phyloP scores from a whole-genome alignment of 2,888 invertebrate genomes.

The Theretra japonica region DNA sequence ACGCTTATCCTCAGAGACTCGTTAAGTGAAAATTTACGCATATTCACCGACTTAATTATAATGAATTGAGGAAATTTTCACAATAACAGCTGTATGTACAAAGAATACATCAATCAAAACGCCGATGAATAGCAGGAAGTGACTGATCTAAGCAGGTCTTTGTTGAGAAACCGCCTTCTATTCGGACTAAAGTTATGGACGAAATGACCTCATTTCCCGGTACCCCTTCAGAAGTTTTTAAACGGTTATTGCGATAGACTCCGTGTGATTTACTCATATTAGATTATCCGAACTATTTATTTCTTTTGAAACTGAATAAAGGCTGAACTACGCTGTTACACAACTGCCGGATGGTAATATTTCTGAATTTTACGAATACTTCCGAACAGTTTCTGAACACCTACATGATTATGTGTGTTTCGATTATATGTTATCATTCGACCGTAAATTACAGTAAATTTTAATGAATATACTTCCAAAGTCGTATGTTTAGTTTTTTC shows the following conservation, averaged over 20 bases:
- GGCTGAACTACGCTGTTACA: neutral
- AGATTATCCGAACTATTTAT: neutral
- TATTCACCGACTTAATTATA: constrained; percentile 29
- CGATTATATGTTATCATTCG: too few relatives aligned
- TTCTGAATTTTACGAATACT: too few relatives aligned
- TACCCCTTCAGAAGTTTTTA: constrained; percentile 61
- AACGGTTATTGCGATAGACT: constrained; percentile 65
- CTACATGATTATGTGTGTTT: too few relatives aligned
- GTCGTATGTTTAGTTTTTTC: too few relatives aligned
- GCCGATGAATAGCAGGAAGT: constrained; percentile 29
- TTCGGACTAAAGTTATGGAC: constrained; percentile 51
- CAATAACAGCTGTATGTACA: neutral
- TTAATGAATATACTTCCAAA: too few relatives aligned
- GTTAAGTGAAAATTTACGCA: neutral
- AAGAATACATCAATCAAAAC: constrained; percentile 32
- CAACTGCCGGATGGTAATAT: too few relatives aligned
- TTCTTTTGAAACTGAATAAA: neutral
- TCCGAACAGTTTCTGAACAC: too few relatives aligned
- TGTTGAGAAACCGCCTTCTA: constrained; percentile 25
- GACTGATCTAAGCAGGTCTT: constrained; percentile 18
- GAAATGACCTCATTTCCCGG: constrained; percentile 52
- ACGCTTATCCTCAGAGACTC: neutral
- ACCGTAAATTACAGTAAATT: too few relatives aligned
- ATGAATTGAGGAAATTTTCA: constrained; percentile 34
- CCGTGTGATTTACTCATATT: constrained; percentile 60